Evolutionary conservation across 2,888 invertebrate species (phyloP).

Genomic region (Microchrysa polita): DNA sequence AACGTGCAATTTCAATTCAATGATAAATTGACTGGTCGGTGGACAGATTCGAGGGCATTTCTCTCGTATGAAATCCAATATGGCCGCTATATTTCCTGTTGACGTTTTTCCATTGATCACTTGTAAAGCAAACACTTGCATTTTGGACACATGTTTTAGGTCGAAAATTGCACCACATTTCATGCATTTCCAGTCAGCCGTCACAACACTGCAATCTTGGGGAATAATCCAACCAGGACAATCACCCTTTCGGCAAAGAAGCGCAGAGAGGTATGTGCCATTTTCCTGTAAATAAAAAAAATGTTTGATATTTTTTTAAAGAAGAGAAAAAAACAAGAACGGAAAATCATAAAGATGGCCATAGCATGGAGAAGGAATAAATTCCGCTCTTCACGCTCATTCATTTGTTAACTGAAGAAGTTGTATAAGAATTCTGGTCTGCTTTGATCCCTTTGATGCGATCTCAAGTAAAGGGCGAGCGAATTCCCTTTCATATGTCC

Average conservation of each 20-base stretch:
- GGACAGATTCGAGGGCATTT: conserved; percentile 62
- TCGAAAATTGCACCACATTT: conserved; percentile 66
- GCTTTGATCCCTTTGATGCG: too few relatives aligned
- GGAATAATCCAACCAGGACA: conserved; percentile 66
- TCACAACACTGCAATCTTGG: conserved; percentile 69
- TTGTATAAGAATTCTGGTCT: too few relatives aligned
- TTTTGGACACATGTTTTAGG: conserved; percentile 60
- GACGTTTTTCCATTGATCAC: conserved; percentile 62
- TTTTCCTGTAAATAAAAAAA: conserved; percentile 57
- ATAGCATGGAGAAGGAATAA: too few relatives aligned
- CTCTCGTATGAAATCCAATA: conserved; percentile 62
- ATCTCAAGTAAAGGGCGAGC: too few relatives aligned
- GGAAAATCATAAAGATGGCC: too few relatives aligned
- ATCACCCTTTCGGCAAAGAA: conserved; percentile 65
- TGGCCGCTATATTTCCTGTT: conserved; percentile 58
- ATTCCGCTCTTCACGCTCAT: too few relatives aligned
- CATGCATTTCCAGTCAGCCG: conserved; percentile 73
- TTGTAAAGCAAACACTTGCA: conserved; percentile 61
- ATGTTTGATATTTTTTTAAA: background rate
- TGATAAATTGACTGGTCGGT: conserved; percentile 60
- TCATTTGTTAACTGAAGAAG: too few relatives aligned
- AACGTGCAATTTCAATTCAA: conserved; percentile 63
- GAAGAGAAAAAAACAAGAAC: too few relatives aligned
- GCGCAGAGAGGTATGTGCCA: conserved; percentile 60
- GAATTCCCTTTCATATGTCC: too few relatives aligned